These are phyloP conservation scores for Temnothorax nylanderi DNA, from an alignment of 1,140 invertebrate genomes.

Conservation along the genomic window DNA sequence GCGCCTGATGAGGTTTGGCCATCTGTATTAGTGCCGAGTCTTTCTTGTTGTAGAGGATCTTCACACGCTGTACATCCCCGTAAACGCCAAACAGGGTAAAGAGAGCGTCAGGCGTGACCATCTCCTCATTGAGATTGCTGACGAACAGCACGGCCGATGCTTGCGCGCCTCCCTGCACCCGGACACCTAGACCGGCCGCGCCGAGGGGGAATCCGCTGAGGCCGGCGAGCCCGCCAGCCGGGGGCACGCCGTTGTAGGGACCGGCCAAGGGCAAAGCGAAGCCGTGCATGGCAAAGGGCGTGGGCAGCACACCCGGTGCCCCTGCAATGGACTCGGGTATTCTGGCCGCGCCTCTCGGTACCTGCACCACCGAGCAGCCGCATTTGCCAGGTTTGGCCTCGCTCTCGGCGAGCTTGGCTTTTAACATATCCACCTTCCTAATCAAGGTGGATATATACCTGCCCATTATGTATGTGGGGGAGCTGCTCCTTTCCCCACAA, in stretches of 20 bases:
- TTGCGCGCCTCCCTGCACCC: conserved; percentile 87
- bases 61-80: conserved; percentile 99
- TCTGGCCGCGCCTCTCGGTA: too few relatives aligned
- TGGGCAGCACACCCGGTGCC: conserved; percentile 92
- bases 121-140: conserved; percentile 97
- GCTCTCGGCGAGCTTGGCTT: too few relatives aligned
- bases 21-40: conserved; percentile 99
- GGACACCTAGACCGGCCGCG: conserved; percentile 86
- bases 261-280: conserved; percentile 90
- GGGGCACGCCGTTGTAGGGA: conserved; percentile 89
- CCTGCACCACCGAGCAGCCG: too few relatives aligned
- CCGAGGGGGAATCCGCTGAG: conserved; percentile 91
- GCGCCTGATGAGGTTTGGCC: conserved; percentile 98
- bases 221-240: conserved; percentile 90
- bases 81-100: conserved; percentile 99
- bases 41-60: conserved; percentile 99
- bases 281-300: conserved; percentile 93
- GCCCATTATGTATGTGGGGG: too few relatives aligned
- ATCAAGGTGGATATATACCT: too few relatives aligned
- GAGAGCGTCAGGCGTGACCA: conserved; percentile 99
- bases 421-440: too few relatives aligned
- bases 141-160: conserved; percentile 94
- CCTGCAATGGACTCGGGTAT: conserved; percentile 88
- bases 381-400: too few relatives aligned
- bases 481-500: too few relatives aligned